Base-by-base conservation (phyloP, 2,797 vertebrate genomes). In the Ciconia nigra region DNA sequence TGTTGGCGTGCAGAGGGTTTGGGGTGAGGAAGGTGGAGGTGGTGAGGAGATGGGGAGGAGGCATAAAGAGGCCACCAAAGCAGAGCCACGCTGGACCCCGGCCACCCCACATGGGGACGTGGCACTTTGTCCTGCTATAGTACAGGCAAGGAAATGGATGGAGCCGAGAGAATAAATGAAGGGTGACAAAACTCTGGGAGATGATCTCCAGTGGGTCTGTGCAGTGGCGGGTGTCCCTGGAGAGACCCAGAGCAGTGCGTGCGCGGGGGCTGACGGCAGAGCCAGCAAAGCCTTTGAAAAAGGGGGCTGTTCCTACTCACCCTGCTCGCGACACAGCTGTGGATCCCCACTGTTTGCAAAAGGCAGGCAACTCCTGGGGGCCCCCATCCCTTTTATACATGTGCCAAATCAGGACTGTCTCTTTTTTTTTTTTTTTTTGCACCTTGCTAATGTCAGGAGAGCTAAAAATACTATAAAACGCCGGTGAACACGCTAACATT, bases 201-300 rank as follows among this genome's bases (percentile, higher is more conserved):
- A 66, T 10, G 25, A 14, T 35, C 35, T 78, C 74, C 22, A 20
- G 73, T 1, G 70, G 28, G 20, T 41, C 62, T 54, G 29, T 3
- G 21, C 0, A 1, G 42, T 15, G 61, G 3, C 2, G 12, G 19
- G n/a, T 51, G 65, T 3, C 15, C 61, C 55, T 26, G 89, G 76
- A 37, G 41, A 22, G n/a, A 46, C 25, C 13, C 52, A 25, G 47
- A 54, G 12, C 2, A 37, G 33, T 15, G 61, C 7, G 2, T 4
- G 14, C 0, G 0, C 0, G 2, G 51, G 33, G 39, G 14, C 7
- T 5, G n/a, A 51, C 0, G 2, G 33, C 14, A 26, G 29, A 90
- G 15, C 15, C 22, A 42, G 24, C 4, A 67, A 54, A 84, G 15
- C 70, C 13, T 58, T 19, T 37, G 74, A 13, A 24, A 41, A 59